These are phyloP conservation scores for Stichodactyla helianthus DNA, from an alignment of 64 coral and sea anemone genomes.

Conservation along the genomic window DNA sequence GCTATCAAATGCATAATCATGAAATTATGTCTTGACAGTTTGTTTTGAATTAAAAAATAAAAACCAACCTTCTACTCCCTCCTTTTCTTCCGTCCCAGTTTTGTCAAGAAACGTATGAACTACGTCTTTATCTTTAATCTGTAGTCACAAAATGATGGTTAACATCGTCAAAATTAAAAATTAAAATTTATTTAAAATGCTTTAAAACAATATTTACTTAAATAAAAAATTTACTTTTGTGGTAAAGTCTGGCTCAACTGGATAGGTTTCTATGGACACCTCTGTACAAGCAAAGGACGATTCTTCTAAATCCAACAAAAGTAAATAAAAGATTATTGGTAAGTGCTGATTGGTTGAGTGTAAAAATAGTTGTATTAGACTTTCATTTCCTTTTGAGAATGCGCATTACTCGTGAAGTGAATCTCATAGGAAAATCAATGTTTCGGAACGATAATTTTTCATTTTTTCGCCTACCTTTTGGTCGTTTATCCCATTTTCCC, in stretches of 20 bases:
- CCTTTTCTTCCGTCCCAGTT: neutral
- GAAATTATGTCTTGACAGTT: too few relatives aligned
- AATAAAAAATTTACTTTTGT: neutral
- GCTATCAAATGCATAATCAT: too few relatives aligned
- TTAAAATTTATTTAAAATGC: too few relatives aligned
- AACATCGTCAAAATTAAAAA: too few relatives aligned
- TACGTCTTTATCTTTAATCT: neutral
- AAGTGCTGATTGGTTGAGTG: too few relatives aligned
- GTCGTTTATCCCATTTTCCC: neutral
- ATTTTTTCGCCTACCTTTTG: neutral
- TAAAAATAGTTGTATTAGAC: too few relatives aligned
- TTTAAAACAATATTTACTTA: too few relatives aligned
- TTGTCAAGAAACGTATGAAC: neutral
- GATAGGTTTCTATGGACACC: neutral
- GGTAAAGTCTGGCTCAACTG: neutral
- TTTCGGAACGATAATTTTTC: neutral
- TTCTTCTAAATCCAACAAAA: neutral
- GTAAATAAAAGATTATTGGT: too few relatives aligned
- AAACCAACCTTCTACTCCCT: neutral
- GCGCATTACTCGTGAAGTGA: too few relatives aligned
- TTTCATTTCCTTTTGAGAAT: too few relatives aligned
- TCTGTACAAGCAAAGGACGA: neutral
- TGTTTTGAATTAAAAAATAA: neutral
- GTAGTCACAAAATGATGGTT: too few relatives aligned
- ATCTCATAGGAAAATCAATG: neutral